phyloP scores from a whole-genome alignment of 2,797 vertebrate genomes.

The Urophycis tenuis region DNA sequence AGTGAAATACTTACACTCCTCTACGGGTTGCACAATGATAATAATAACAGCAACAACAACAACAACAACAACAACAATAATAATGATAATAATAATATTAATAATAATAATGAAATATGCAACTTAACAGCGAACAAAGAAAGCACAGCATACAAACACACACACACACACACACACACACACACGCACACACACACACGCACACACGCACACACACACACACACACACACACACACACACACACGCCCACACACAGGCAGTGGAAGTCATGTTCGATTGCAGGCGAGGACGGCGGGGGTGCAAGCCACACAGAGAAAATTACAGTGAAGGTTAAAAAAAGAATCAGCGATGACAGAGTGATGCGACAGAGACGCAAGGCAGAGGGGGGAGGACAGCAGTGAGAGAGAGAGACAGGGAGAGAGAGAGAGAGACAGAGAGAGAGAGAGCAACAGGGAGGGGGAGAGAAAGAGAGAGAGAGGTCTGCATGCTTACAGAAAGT shows the following conservation, averaged over 20 bases:
- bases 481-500: slow-evolving; percentile 14
- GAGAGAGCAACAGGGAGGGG: neutral
- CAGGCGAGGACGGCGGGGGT: neutral
- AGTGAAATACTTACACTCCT: neutral
- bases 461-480: neutral
- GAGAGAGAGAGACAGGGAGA: slow-evolving; percentile 8
- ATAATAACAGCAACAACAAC: too few relatives aligned
- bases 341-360: slow-evolving; percentile 3
- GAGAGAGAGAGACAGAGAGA: slow-evolving; percentile 1
- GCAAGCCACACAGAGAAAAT: neutral
- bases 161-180: neutral
- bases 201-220: too few relatives aligned
- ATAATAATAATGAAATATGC: neutral
- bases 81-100: neutral
- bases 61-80: too few relatives aligned
- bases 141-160: neutral
- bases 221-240: too few relatives aligned
- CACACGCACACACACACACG: neutral
- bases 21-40: neutral
- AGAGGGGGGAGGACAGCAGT: neutral
- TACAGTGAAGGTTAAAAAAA: slow-evolving; percentile 11
- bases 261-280: neutral
- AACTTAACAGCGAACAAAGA: neutral
- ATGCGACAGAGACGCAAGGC: neutral
- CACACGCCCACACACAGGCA: neutral